phyloP scores from a whole-genome alignment of 2,113 vertebrate genomes.

The Ondatra zibethicus region DNA sequence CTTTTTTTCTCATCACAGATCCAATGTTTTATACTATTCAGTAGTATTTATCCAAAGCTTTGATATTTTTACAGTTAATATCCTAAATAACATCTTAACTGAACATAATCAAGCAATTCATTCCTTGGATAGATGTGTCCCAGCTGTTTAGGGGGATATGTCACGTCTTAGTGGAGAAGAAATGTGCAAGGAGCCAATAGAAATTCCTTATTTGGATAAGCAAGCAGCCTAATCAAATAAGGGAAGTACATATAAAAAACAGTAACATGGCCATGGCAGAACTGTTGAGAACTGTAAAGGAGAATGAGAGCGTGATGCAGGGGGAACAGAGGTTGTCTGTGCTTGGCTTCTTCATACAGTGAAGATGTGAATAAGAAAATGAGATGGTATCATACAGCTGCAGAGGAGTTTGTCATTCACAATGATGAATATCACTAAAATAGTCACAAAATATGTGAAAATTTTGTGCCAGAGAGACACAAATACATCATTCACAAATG shows the following conservation, averaged over 20 bases:
- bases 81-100: background rate
- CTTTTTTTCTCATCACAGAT: conserved; percentile 3
- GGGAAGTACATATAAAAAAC: background rate
- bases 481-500: background rate
- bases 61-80: background rate
- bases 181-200: background rate
- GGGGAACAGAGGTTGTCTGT: background rate
- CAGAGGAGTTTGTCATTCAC: background rate
- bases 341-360: background rate
- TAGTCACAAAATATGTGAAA: background rate
- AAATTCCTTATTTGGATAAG: background rate
- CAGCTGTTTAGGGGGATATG: background rate
- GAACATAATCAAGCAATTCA: background rate
- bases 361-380: background rate
- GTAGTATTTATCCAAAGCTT: background rate
- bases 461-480: background rate
- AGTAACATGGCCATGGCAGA: background rate
- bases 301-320: background rate
- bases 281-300: background rate
- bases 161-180: background rate
- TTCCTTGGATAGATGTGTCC: background rate
- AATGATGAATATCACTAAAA: background rate
- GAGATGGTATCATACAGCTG: background rate
- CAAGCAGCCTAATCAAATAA: conserved; percentile 6
- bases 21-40: background rate